These are phyloP conservation scores for Acrobasis suavella DNA, from an alignment of 2,888 invertebrate genomes.

Conservation along the genomic window DNA sequence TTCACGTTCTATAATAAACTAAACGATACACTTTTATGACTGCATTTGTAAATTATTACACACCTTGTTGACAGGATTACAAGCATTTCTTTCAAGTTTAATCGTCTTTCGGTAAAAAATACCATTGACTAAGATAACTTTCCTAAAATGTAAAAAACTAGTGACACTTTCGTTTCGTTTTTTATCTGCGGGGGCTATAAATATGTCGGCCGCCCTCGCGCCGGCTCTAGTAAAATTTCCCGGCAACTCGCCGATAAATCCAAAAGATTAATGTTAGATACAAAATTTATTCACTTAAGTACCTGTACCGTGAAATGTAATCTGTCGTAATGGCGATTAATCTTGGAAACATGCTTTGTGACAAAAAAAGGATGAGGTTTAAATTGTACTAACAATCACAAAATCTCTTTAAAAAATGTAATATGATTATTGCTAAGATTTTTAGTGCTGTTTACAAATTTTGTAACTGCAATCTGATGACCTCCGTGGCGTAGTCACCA, in stretches of 20 bases:
- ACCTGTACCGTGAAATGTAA: conserved; percentile 69
- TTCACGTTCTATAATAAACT: conserved; percentile 19
- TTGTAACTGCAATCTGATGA: no score
- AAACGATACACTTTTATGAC: conserved; percentile 24
- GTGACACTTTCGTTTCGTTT: conserved; percentile 57
- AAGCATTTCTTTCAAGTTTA: conserved; percentile 53
- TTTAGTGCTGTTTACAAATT: no score
- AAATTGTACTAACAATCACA: not conserved
- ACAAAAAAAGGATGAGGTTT: conserved; percentile 32
- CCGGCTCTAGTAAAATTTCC: conserved; percentile 54
- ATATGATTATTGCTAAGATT: no score
- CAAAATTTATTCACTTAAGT: conserved; percentile 72
- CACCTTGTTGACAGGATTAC: conserved; percentile 53
- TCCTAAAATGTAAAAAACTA: conserved; percentile 61
- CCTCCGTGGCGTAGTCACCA: no score
- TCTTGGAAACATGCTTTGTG: conserved; percentile 59
- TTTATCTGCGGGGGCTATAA: conserved; percentile 68
- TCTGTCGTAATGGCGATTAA: conserved; percentile 70
- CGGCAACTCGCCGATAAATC: conserved; percentile 66
- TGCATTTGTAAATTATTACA: conserved; percentile 38
- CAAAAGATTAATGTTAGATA: conserved; percentile 74
- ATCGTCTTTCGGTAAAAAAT: conserved; percentile 46
- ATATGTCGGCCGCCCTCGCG: conserved; percentile 70
- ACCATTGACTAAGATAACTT: conserved; percentile 48
- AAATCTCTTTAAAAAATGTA: no score